These are phyloP conservation scores for Liposcelis brunnea DNA, from an alignment of 2,888 invertebrate species.

Conservation along the genomic window DNA sequence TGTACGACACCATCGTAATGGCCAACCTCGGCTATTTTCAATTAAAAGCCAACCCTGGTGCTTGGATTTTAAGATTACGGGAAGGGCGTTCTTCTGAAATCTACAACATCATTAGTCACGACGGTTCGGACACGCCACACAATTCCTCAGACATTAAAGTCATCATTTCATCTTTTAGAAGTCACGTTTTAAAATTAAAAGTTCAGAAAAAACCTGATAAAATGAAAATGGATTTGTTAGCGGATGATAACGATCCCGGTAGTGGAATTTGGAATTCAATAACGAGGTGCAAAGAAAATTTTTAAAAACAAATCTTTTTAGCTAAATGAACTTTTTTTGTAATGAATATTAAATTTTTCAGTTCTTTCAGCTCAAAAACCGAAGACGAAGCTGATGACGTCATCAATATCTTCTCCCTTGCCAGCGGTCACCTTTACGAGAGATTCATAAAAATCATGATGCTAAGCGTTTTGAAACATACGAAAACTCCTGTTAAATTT, in stretches of 20 bases:
- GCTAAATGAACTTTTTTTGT: no score
- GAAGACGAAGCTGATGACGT: conserved; percentile 40
- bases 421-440: conserved; percentile 97
- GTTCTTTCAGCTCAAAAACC: conserved; percentile 35
- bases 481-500: conserved; percentile 92
- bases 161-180: conserved; percentile 64
- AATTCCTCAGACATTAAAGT: conserved; percentile 58
- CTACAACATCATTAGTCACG: conserved; percentile 77
- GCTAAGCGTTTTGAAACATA: conserved; percentile 89
- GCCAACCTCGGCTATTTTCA: conserved; percentile 98
- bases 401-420: conserved; percentile 94
- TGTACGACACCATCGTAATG: conserved; percentile 99
- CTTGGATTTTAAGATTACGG: conserved; percentile 76
- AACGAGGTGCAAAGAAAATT: conserved; percentile 69
- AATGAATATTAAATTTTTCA: conserved; percentile 19
- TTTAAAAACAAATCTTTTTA: conserved; percentile 11
- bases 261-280: conserved; percentile 88
- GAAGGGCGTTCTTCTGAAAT: conserved; percentile 90
- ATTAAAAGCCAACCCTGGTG: conserved; percentile 93
- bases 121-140: conserved; percentile 53
- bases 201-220: conserved; percentile 86
- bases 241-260: conserved; percentile 51
- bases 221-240: conserved; percentile 66
- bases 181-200: conserved; percentile 78
- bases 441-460: conserved; percentile 96